Conservation (phyloP, 2,113 vertebrate genomes). For the Dromas ardeola region DNA sequence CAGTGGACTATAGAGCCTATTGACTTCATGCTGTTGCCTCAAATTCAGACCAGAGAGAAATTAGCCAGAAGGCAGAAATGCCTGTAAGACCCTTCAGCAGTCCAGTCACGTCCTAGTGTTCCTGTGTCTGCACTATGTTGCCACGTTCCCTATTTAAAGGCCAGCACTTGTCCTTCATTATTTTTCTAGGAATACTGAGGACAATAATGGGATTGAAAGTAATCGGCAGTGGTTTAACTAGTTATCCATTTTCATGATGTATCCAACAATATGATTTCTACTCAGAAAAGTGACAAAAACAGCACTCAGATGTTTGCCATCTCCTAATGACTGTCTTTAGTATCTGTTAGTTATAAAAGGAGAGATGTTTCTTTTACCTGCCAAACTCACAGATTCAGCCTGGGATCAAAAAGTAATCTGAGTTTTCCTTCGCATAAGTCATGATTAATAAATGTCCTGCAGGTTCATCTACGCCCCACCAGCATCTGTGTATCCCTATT, state of each 20-base stretch:
- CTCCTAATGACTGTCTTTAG: constrained; percentile 13
- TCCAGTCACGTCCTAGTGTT: background rate
- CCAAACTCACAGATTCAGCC: constrained; percentile 61
- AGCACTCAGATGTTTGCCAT: constrained; percentile 6
- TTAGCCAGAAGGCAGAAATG: background rate
- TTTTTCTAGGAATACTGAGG: background rate
- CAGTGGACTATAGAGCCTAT: background rate
- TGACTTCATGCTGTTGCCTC: background rate
- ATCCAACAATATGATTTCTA: constrained; percentile 33
- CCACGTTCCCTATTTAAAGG: background rate
- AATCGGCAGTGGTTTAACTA: background rate
- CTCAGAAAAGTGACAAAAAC: constrained; percentile 34
- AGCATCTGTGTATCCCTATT: constrained; percentile 62
- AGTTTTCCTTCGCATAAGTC: constrained; percentile 57
- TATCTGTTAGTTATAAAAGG: constrained; percentile 46
- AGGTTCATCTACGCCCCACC: constrained; percentile 59
- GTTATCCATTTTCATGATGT: background rate
- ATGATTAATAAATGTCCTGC: constrained; percentile 60
- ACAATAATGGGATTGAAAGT: background rate
- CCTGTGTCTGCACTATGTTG: background rate
- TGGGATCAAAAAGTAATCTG: constrained; percentile 67
- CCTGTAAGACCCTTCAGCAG: background rate
- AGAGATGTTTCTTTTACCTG: constrained; percentile 63
- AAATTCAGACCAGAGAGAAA: background rate
- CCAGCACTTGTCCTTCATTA: background rate